Evolutionary conservation across 2,113 vertebrate species (phyloP), one percentile per base, ranked within the genome.

Genomic region (Pachyramphus minor): DNA sequence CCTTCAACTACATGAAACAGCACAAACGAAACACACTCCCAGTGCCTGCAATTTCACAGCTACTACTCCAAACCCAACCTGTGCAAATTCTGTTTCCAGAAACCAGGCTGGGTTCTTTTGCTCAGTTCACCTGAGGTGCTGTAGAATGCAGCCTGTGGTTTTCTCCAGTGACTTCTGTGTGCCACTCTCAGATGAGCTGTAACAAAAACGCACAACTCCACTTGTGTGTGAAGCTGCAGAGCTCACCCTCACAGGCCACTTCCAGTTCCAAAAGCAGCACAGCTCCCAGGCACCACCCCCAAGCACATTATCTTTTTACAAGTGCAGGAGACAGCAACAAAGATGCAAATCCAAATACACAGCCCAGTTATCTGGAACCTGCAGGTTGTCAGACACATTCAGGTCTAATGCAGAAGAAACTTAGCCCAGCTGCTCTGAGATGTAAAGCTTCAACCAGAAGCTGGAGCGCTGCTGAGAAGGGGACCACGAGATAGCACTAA

Each of bases 351-450:
- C 63, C 28, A 39, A 30, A 55, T 13, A 30, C 0, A 4, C 31
- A 41, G 35, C 35, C 64, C 55, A 17, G 44, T n/a, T 83, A 44
- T 63, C 27, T 4, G 1, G 41, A 69, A 41, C 5, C 31, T 30
- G 28, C 10, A 14, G 0, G 3, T 3, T n/a, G 18, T 3, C 37
- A 63, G 22, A 42, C 7, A 55, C 9, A 14, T 4, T 13, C 35
- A 75, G 31, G 41, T 33, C 35, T 37, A 27, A 50, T 33, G 39
- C 25, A 8, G 6, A 64, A 28, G 22, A 64, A 87, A 25, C 23
- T 42, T 23, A 28, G 18, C 30, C 24, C 19, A 49, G 2, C 11
- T 20, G 67, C 50, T 93, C 6, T 56, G 45, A 50, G 60, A 60
- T 6, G 8, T 7, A n/a, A 66, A 27, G 60, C 60, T 74, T 35